Evolutionary conservation across 2,888 invertebrate genomes (phyloP), one percentile per base, ranked within the genome.

Genomic region (Microctonus aethiopoides): DNA sequence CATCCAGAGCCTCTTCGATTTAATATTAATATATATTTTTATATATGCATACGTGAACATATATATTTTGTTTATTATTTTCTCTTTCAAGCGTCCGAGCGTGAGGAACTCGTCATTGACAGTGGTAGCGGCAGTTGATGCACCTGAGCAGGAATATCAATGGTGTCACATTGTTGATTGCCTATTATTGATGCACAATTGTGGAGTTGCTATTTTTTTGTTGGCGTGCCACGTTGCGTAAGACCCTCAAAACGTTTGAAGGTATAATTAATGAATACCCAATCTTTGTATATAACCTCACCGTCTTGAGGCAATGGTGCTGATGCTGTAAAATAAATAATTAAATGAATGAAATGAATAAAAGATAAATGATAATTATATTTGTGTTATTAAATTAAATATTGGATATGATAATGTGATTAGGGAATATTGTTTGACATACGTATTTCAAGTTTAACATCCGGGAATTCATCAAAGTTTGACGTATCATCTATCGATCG

Each of bases 261-360:
- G 74, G 99, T 99, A 89, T 99, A 99, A 89, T 99, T 99, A 86
- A 99, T 98, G 88, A 99, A 99, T 79, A 99, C 99, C 97, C 99
- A 99, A 90, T 99, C 98, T 89, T 98, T 98, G 88, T 95, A 94
- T 81, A 94, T 94, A 76, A 93, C 92, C 88, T 96, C 96, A 74
- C 96, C 95, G 84, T 96, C 96, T 88, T 95, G 95, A 71, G 94
- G 92, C 84, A 94, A 91, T 46, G 96, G 95, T 74, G 96, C 95
- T 73, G 96, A 92, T 81, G 95, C 94, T 94, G 88, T 20, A 46
- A 46, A 46, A 46, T 46, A 16, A n/a, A n/a, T n/a, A 46, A 20
- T 46, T 16, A 71, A 76, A 75, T 39, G 52, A 62, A 68, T 57
- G n/a, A n/a, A n/a, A n/a, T n/a, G n/a, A n/a, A n/a, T n/a, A n/a